Percentiles rank a stretch among this genome's conserved stretches.
These are phyloP conservation scores for Chymomyza fuscimana DNA, from an alignment of 2,888 invertebrate genomes.

Conservation along the genomic window DNA sequence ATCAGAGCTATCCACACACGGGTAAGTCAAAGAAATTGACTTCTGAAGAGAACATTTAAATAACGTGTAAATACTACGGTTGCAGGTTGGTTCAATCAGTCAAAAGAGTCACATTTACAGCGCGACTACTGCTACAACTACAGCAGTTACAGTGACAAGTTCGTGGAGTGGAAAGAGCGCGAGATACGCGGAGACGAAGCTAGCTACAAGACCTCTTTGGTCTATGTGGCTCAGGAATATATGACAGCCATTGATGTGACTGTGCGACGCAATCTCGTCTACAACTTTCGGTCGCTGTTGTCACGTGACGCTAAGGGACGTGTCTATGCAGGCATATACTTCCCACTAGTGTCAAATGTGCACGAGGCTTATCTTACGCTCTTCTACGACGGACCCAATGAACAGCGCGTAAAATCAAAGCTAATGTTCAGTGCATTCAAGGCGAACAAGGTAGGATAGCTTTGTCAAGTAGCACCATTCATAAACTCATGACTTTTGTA, in stretches of 20 bases:
- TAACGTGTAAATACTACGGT: neutral
- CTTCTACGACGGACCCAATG: slow-evolving; percentile 85
- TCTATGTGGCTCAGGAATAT: slow-evolving; percentile 90
- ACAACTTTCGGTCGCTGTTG: slow-evolving; percentile 88
- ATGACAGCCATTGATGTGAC: slow-evolving; percentile 91
- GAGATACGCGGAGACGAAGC: slow-evolving; percentile 85
- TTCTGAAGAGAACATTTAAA: neutral
- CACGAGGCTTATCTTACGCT: slow-evolving; percentile 86
- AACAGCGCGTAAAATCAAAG: slow-evolving; percentile 86
- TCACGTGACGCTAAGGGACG: slow-evolving; percentile 91
- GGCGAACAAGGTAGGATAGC: slow-evolving; percentile 81
- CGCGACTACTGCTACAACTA: slow-evolving; percentile 92
- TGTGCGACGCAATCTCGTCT: slow-evolving; percentile 92
- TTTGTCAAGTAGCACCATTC: neutral
- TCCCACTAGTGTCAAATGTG: slow-evolving; percentile 85
- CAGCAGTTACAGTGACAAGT: slow-evolving; percentile 85
- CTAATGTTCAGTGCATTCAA: slow-evolving; percentile 87
- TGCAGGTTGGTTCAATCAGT: slow-evolving; percentile 90
- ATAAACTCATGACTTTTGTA: neutral
- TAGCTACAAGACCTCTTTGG: slow-evolving; percentile 85
- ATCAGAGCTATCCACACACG: slow-evolving; percentile 91
- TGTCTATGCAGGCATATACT: slow-evolving; percentile 91
- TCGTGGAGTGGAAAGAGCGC: slow-evolving; percentile 92
- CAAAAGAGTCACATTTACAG: slow-evolving; percentile 86
- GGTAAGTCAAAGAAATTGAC: slow-evolving; percentile 53